Conservation (phyloP, 2,113 vertebrate genomes). For the Dinomys branickii region DNA sequence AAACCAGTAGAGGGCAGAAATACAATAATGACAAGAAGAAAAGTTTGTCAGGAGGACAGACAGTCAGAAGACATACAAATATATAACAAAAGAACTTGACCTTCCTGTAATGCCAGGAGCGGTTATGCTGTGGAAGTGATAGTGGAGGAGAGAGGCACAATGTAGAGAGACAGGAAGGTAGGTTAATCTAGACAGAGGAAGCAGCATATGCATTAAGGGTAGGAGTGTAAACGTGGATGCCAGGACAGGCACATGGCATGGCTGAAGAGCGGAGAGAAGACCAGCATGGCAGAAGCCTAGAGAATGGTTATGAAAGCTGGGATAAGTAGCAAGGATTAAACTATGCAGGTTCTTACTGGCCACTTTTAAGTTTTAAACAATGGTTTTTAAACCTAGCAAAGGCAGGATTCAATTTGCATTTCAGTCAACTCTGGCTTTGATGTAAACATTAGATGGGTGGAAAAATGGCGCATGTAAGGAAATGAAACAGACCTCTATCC, state of each 20-base stretch:
- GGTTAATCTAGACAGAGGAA: neutral
- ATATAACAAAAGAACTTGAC: neutral
- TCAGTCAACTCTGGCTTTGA: conserved; percentile 1
- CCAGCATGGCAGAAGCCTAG: neutral
- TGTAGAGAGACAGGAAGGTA: neutral
- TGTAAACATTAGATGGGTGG: neutral
- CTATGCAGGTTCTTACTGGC: neutral
- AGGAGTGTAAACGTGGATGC: no score
- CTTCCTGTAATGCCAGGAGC: neutral
- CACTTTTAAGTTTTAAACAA: neutral
- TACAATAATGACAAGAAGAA: neutral
- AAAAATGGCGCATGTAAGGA: neutral
- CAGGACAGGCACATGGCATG: rapidly evolving
- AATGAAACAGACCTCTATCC: neutral
- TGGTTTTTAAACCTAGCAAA: neutral
- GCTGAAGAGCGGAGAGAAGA: neutral
- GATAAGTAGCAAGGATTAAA: neutral
- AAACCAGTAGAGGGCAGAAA: neutral
- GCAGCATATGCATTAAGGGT: rapidly evolving
- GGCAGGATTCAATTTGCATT: neutral
- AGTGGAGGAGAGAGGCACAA: neutral
- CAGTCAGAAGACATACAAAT: neutral
- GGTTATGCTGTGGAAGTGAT: neutral
- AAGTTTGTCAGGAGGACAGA: neutral
- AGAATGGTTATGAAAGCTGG: neutral